A percentile compares a stretch with the other conserved stretches of the same genome.
Conservation (phyloP, 2,797 vertebrate genomes). For the Notamacropus eugenii region DNA sequence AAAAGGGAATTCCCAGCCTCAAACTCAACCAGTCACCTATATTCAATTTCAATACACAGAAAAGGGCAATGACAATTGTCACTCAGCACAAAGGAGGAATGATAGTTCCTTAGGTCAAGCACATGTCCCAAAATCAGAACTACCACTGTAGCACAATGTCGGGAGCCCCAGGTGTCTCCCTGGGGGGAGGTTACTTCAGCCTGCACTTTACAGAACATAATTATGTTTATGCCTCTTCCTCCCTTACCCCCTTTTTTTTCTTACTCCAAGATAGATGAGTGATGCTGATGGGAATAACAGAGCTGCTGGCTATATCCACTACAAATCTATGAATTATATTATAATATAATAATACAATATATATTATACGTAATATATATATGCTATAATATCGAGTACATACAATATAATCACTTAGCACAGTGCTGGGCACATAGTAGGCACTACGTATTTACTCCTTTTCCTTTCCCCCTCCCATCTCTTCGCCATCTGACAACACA, state of each 20-base stretch:
- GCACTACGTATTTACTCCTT: neutral
- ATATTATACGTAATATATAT: too few species aligned
- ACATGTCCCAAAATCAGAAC: neutral
- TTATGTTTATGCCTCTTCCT: neutral
- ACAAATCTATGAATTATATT: too few species aligned
- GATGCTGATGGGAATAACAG: too few species aligned
- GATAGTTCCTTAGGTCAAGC: neutral
- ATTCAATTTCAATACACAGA: neutral
- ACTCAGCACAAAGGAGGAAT: neutral
- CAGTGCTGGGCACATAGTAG: neutral
- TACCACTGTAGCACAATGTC: neutral
- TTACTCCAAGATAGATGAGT: too few species aligned
- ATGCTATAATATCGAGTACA: too few species aligned
- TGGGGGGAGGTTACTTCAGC: neutral
- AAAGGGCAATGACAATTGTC: neutral
- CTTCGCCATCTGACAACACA: neutral
- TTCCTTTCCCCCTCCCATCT: neutral
- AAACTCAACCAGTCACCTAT: neutral
- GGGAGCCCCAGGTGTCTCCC: neutral
- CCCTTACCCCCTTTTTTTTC: too few species aligned
- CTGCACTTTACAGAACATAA: neutral
- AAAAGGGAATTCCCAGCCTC: neutral
- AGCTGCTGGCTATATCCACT: too few species aligned
- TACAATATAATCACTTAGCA: neutral
- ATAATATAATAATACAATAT: too few species aligned